Percentiles rank a stretch among this genome's conserved stretches.
These are phyloP conservation scores for Tetanocera ferruginea DNA, from an alignment of 2,888 invertebrate species.

Conservation along the genomic window DNA sequence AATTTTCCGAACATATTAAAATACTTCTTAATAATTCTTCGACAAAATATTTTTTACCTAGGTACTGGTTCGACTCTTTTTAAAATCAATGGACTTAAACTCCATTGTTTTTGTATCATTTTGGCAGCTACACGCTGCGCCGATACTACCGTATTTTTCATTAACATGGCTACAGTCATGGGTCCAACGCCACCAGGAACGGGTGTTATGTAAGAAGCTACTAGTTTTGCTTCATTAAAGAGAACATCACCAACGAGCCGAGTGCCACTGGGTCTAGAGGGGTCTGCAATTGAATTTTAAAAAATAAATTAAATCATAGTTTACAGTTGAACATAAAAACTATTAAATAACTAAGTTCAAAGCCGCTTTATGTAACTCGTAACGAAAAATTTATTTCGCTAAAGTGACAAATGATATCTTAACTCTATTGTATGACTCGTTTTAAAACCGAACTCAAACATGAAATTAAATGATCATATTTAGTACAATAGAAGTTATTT, in stretches of 20 bases:
- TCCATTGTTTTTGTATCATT: constrained; percentile 76
- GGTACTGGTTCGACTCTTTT: constrained; percentile 82
- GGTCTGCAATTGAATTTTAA: constrained; percentile 70
- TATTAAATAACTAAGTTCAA: no score
- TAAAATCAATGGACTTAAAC: constrained; percentile 77
- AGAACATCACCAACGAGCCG: constrained; percentile 96
- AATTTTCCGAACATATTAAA: no score
- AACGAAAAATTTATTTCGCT: no score
- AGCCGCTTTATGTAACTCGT: no score
- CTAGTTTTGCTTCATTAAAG: constrained; percentile 82
- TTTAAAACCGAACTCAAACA: no score
- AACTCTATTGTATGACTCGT: no score
- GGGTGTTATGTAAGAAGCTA: constrained; percentile 92
- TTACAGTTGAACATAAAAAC: no score
- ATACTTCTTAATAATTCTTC: no score
- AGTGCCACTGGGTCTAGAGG: constrained; percentile 81
- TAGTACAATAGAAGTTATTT: no score
- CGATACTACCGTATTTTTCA: constrained; percentile 93
- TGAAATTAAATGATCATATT: no score
- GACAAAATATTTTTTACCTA: constrained; percentile 73
- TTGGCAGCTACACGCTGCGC: constrained; percentile 77
- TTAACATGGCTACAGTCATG: constrained; percentile 99
- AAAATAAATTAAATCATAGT: background rate
- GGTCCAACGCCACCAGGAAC: constrained; percentile 98
- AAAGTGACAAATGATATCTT: no score